Evolutionary conservation across 2,797 vertebrate species (phyloP), one percentile per base, ranked within the genome.

Genomic region (Mus caroli): DNA sequence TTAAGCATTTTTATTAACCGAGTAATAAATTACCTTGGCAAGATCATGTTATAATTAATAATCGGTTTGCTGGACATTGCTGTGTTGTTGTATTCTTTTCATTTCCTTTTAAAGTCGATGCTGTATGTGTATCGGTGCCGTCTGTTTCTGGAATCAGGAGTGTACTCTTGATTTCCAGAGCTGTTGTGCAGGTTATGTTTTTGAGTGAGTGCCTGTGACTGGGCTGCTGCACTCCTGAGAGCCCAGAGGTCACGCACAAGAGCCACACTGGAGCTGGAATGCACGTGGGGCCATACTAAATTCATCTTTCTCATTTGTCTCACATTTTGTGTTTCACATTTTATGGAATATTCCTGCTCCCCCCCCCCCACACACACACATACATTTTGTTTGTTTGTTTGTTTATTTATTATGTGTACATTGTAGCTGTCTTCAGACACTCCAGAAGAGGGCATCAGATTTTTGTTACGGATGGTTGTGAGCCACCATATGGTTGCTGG

Each of bases 311-410:
- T 58, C n/a, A 24, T 95, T 92, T 85, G 89, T 62, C 28, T 78
- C 78, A 73, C 37, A 54, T 96, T 96, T 96, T 92, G 17, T 79
- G 15, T 94, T 96, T 95, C 4, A n/a, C 43, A 22, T 92, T 94
- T 94, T 94, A 4, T 95, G 71, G 75, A 93, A 40, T 54, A 54
- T 54, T 22, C 20, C 91, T 28, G 0, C 50, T 43, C 20, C 22
- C 17, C 11, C 11, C 1, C 1, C 1, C 60, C 11, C 60, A 64
- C 26, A 64, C 11, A 26, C 60, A 64, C 26, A 64, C 11, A 62
- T 13, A 28, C 26, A 43, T 78, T 88, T 22, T n/a, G n/a, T n/a
- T n/a, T n/a, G n/a, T n/a, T n/a, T n/a, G n/a, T n/a, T n/a, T n/a
- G n/a, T n/a, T n/a, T n/a, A n/a, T n/a, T n/a, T n/a, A n/a, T n/a